Evolutionary conservation across 92 coral and sea anemone species (phyloP).

Genomic region (Parazoanthus atlanticus): DNA sequence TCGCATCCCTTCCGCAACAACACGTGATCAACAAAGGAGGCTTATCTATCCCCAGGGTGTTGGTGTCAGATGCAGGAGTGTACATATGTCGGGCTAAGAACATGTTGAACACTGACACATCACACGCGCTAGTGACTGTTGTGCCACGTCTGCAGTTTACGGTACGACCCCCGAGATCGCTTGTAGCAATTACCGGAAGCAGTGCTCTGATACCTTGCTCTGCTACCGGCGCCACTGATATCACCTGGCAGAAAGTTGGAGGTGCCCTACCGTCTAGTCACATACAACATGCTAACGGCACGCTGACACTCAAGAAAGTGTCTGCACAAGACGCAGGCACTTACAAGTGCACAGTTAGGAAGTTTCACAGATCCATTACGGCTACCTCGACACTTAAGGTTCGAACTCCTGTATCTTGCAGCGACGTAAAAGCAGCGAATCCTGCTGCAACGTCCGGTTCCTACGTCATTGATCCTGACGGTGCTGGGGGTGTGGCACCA

Average conservation of each 20-base stretch:
- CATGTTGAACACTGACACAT: slow-evolving; percentile 17
- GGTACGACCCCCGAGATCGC: slow-evolving; percentile 9
- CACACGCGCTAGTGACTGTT: slow-evolving; percentile 11
- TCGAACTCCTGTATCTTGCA: slow-evolving; percentile 5
- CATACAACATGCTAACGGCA: slow-evolving; percentile 29
- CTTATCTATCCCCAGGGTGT: slow-evolving; percentile 10
- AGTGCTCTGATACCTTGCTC: slow-evolving; percentile 4
- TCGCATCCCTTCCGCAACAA: neutral
- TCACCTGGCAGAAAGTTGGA: neutral
- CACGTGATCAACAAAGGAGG: slow-evolving; percentile 7
- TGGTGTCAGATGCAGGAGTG: slow-evolving; percentile 15
- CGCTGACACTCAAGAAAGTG: slow-evolving; percentile 21
- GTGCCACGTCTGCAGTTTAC: slow-evolving; percentile 19
- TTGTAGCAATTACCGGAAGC: neutral
- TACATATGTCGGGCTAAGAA: slow-evolving; percentile 44
- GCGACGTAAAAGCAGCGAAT: neutral
- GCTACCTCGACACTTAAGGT: neutral
- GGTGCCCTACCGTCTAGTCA: slow-evolving; percentile 11
- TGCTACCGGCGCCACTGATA: neutral
- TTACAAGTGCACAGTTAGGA: slow-evolving; percentile 38
- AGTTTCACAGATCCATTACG: slow-evolving; percentile 14
- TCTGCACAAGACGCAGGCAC: neutral
- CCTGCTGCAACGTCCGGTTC: slow-evolving; percentile 3
- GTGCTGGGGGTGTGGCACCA: slow-evolving; percentile 18
- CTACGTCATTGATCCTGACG: slow-evolving; percentile 50